phyloP scores from a whole-genome alignment of 1,140 invertebrate species.

The Ceratosolen fusciceps region DNA sequence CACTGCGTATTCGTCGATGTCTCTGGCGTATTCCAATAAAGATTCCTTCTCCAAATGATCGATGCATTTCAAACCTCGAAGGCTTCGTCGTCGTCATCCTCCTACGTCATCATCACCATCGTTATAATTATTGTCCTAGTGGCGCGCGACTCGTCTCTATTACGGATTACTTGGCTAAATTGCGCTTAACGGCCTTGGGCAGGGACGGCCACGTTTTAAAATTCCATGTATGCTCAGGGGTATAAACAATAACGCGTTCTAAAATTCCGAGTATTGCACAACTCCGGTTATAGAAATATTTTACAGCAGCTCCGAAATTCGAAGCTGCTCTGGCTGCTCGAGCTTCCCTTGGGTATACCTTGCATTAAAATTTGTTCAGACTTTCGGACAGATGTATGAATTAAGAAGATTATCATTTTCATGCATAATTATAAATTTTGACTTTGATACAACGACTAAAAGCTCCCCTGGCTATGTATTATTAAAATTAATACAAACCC shows the following conservation, averaged over 20 bases:
- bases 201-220: background rate
- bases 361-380: conserved; percentile 13
- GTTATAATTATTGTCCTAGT: no score
- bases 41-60: background rate
- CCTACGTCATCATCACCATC: no score
- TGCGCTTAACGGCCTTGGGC: background rate
- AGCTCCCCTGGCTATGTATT: background rate
- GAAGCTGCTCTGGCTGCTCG: background rate
- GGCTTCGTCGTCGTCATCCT: no score
- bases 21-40: background rate
- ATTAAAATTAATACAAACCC: background rate
- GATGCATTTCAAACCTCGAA: background rate
- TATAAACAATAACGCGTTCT: background rate
- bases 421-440: background rate
- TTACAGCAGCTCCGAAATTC: background rate
- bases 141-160: background rate
- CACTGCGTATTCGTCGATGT: background rate
- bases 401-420: conserved; percentile 1
- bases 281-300: background rate
- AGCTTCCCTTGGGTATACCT: background rate
- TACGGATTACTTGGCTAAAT: background rate
- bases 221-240: background rate
- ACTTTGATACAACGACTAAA: background rate
- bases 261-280: background rate
- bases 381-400: no score